These are phyloP conservation scores for Indicator maculatus DNA, from an alignment of 2,113 vertebrate genomes.

Conservation along the genomic window DNA sequence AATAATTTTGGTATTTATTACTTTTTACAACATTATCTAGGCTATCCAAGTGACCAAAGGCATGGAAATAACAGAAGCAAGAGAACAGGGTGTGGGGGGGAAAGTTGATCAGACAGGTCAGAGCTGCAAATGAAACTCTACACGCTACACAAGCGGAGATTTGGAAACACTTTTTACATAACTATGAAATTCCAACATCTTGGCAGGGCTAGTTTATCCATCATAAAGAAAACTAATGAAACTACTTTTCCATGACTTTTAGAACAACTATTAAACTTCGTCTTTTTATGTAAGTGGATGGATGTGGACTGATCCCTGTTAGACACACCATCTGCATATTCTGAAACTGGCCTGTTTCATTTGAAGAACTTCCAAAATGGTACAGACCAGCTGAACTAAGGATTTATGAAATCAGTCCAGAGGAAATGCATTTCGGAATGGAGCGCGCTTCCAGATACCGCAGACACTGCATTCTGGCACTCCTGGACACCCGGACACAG, in stretches of 20 bases:
- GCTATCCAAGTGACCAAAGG: background rate
- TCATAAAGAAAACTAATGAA: background rate
- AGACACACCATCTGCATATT: background rate
- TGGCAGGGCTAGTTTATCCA: background rate
- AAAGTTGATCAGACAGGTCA: background rate
- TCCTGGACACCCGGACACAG: background rate
- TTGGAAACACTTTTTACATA: background rate
- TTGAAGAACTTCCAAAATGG: background rate
- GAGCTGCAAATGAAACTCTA: background rate
- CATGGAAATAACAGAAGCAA: background rate
- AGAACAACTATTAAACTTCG: background rate
- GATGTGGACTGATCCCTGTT: background rate
- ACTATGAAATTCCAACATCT: background rate
- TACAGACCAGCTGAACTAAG: background rate
- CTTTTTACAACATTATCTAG: background rate
- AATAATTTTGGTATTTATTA: background rate
- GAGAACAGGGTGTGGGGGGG: background rate
- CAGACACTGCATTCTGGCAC: background rate
- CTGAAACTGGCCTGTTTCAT: background rate
- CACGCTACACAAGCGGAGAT: too few relatives aligned
- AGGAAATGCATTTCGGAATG: constrained; percentile 13
- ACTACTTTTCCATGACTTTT: background rate
- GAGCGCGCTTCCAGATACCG: background rate
- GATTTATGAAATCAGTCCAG: background rate
- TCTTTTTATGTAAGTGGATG: background rate